Percentiles rank a stretch among this genome's conserved stretches.
phyloP scores from a whole-genome alignment of 2,113 vertebrate species.

The Cyprinodon brontotheroides region DNA sequence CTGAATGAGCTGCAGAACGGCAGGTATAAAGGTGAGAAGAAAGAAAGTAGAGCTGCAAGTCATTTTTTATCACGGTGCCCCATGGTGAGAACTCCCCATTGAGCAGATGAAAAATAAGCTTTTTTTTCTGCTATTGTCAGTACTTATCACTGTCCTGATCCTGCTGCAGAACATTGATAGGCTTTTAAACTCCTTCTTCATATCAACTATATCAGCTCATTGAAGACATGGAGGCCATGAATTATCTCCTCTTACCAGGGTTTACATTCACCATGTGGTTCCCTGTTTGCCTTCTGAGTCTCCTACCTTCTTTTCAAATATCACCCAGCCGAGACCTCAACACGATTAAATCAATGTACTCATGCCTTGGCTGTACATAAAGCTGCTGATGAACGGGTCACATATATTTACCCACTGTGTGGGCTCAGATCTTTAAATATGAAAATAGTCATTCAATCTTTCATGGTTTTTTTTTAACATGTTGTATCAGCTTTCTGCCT shows the following conservation, averaged over 20 bases:
- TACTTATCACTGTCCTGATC: neutral
- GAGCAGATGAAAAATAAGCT: neutral
- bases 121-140: constrained; percentile 6
- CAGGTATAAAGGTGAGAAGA: constrained; percentile 14
- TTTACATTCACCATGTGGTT: constrained; percentile 34
- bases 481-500: constrained; percentile 42
- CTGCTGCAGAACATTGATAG: constrained; percentile 39
- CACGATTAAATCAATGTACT: constrained; percentile 46
- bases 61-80: constrained; percentile 3
- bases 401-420: constrained; percentile 19
- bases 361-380: constrained; percentile 45
- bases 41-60: neutral
- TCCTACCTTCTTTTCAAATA: constrained; percentile 32
- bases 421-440: constrained; percentile 28
- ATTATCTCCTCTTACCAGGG: constrained; percentile 37
- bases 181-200: constrained; percentile 32
- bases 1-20: constrained; percentile 4
- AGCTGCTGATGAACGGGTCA: constrained; percentile 12
- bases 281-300: constrained; percentile 35
- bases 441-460: constrained; percentile 34
- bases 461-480: neutral
- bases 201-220: constrained; percentile 35
- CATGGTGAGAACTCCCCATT: neutral
- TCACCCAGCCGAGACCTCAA: constrained; percentile 51
- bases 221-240: constrained; percentile 34